Evolutionary conservation across 2,113 vertebrate species (phyloP).

Genomic region (Crotophaga sulcirostris): DNA sequence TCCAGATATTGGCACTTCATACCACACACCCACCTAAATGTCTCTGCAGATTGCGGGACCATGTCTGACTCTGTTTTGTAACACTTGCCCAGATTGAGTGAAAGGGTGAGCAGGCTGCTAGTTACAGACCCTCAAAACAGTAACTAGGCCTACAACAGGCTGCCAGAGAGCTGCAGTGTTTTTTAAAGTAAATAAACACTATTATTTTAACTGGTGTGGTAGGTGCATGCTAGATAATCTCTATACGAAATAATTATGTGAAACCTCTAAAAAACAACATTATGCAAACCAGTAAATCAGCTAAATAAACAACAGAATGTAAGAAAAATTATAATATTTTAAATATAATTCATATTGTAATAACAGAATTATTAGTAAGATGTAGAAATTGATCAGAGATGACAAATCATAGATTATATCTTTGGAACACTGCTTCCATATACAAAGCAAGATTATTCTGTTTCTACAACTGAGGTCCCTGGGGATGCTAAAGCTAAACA

Average conservation of each 20-base stretch:
- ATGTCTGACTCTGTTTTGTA: not conserved
- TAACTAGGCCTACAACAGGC: rapidly evolving
- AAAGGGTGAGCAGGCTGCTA: not conserved
- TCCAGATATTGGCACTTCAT: rapidly evolving
- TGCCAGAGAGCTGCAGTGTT: not conserved
- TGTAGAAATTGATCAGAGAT: not conserved
- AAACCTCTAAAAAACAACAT: not conserved
- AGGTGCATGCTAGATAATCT: not conserved
- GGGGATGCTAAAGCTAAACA: not conserved
- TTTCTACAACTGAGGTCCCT: not conserved
- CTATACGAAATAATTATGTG: rapidly evolving
- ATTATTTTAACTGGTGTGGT: not conserved
- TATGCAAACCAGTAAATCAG: not conserved
- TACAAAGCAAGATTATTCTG: not conserved
- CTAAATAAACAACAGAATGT: not conserved
- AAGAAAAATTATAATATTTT: not conserved
- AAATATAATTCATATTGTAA: not conserved
- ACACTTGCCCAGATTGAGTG: not conserved
- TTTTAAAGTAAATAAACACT: not conserved
- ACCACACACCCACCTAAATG: rapidly evolving
- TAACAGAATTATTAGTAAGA: not conserved
- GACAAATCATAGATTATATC: not conserved
- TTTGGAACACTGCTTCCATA: not conserved
- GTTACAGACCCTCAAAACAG: not conserved
- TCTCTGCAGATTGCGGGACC: not conserved